Evolutionary conservation across 2,797 vertebrate genomes (phyloP).

Genomic region (Eulemur mongoz): DNA sequence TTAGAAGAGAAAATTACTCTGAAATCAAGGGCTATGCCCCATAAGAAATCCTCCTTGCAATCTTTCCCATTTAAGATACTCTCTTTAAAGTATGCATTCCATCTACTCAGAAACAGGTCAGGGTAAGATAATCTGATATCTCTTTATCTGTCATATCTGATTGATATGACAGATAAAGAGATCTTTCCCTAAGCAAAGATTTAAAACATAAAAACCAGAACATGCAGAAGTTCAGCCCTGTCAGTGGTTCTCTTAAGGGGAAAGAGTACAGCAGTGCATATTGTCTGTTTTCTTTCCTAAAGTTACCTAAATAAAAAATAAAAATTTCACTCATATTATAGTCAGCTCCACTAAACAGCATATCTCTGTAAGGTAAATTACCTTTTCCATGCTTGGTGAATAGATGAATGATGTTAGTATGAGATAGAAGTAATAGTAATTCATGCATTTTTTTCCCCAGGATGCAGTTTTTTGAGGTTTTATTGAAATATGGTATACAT

Average conservation of each 20-base stretch:
- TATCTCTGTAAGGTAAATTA: neutral
- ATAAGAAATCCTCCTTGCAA: neutral
- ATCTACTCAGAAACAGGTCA: neutral
- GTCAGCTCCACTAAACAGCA: neutral
- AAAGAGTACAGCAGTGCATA: neutral
- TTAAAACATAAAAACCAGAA: neutral
- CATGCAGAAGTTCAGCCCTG: neutral
- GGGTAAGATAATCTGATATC: neutral
- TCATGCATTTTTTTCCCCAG: neutral
- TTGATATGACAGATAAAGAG: too few relatives aligned
- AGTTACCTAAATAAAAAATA: neutral
- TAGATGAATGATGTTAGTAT: neutral
- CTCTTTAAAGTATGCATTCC: neutral
- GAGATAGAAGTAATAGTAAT: neutral
- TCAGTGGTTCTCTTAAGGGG: neutral
- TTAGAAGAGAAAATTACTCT: conserved; percentile 47
- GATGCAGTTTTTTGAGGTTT: neutral
- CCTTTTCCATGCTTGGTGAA: neutral
- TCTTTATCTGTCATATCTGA: neutral
- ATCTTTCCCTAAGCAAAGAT: neutral
- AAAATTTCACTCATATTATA: neutral
- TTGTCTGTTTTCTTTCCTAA: neutral
- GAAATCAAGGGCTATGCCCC: neutral
- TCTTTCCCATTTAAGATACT: neutral
- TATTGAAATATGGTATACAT: neutral